phyloP scores from a whole-genome alignment of 2,113 vertebrate species.

The Grammomys surdaster region DNA sequence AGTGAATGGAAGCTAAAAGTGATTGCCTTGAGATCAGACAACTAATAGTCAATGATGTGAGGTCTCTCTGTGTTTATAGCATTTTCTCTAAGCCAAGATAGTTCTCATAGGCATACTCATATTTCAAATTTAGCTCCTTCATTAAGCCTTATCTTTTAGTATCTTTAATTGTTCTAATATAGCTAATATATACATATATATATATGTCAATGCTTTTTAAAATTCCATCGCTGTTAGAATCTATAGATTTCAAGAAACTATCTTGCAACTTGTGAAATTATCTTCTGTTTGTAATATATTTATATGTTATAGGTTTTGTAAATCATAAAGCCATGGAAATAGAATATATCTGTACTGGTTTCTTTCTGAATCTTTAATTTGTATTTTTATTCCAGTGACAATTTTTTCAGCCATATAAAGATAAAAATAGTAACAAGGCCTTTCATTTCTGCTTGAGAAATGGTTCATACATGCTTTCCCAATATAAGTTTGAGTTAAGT shows the following conservation, averaged over 20 bases:
- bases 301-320: not conserved
- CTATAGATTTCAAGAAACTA: not conserved
- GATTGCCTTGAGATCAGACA: not conserved
- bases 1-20: not conserved
- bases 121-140: not conserved
- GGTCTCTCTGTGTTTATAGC: not conserved
- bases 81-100: not conserved
- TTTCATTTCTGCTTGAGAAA: conserved; percentile 34
- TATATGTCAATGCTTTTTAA: not conserved
- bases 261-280: conserved; percentile 20
- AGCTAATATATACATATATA: not conserved
- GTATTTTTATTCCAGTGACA: not conserved
- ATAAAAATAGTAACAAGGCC: not conserved
- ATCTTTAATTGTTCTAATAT: not conserved
- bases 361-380: conserved; percentile 24
- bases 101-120: not conserved
- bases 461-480: not conserved
- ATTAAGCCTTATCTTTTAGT: not conserved
- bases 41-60: not conserved
- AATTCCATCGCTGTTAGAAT: not conserved
- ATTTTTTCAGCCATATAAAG: not conserved
- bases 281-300: not conserved
- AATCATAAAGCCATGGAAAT: conserved; percentile 19
- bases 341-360: conserved; percentile 2
- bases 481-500: not conserved